Conservation (phyloP, 2,113 vertebrate species). For the Budorcas taxicolor region DNA sequence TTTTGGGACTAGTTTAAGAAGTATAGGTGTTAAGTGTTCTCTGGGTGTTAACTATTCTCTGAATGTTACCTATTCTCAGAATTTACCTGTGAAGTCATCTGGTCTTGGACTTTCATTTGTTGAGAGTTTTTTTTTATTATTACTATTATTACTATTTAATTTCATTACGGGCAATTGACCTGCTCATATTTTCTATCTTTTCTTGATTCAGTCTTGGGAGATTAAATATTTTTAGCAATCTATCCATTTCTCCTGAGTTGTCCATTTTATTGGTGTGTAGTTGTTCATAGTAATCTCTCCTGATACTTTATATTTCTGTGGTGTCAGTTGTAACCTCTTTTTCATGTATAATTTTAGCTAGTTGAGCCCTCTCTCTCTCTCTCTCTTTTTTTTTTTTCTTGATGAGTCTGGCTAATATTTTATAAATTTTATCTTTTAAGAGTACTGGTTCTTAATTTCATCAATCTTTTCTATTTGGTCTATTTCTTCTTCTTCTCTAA, state of each 20-base stretch:
- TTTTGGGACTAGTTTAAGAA: neutral
- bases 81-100: neutral
- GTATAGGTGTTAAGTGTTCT: neutral
- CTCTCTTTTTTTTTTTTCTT: neutral
- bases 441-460: neutral
- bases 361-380: neutral
- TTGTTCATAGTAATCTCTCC: neutral
- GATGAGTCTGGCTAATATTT: neutral
- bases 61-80: neutral
- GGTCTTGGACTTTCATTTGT: neutral
- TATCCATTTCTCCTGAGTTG: neutral
- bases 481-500: neutral
- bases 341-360: neutral
- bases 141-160: neutral
- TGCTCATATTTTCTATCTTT: neutral
- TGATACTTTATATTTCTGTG: neutral
- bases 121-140: neutral
- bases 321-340: neutral
- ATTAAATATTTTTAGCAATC: neutral
- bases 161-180: neutral
- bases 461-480: neutral
- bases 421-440: neutral
- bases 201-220: neutral
- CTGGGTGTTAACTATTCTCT: neutral
- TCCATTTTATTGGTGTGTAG: neutral